Evolutionary conservation across 1,140 invertebrate species (phyloP).

Genomic region (Drosophila quadrilineata): DNA sequence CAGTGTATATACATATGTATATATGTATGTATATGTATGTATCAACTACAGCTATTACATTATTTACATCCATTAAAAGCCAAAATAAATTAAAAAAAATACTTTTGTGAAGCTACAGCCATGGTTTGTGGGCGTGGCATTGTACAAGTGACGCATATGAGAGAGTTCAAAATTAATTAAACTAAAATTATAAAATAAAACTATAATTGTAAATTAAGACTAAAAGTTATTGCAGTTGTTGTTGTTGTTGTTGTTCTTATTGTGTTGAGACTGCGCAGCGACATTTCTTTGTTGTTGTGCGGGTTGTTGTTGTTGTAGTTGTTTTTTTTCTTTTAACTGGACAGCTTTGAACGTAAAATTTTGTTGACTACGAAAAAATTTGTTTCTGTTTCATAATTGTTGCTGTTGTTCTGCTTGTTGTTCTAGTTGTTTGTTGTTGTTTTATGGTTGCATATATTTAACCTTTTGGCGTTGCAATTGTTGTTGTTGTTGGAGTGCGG

Average conservation of each 20-base stretch:
- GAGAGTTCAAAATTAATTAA: constrained; percentile 54
- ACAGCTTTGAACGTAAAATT: constrained; percentile 70
- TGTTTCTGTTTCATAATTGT: constrained; percentile 54
- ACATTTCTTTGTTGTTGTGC: constrained; percentile 24
- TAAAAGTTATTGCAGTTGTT: constrained; percentile 7
- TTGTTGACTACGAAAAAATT: constrained; percentile 72
- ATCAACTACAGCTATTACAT: constrained; percentile 25
- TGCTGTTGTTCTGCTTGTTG: constrained; percentile 41
- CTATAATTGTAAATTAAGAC: constrained; percentile 44
- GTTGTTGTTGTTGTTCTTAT: constrained; percentile 22
- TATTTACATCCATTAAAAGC: constrained; percentile 13
- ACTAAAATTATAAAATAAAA: constrained; percentile 65
- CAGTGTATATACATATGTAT: constrained; percentile 25
- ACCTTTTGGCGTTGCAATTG: constrained; percentile 27
- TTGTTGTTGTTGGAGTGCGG: constrained; percentile 26
- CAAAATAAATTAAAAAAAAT: constrained; percentile 18
- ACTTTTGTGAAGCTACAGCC: neutral
- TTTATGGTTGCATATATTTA: constrained; percentile 34
- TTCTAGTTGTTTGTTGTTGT: constrained; percentile 39
- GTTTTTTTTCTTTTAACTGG: constrained; percentile 33
- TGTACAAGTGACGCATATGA: constrained; percentile 23
- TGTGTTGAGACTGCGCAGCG: constrained; percentile 8
- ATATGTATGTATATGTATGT: constrained; percentile 26
- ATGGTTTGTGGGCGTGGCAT: constrained; percentile 19
- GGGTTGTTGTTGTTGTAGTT: constrained; percentile 32